A percentile compares a stretch with the other conserved stretches of the same genome.
phyloP scores from a whole-genome alignment of 1,140 invertebrate species.

The Paracyclopina nana region DNA sequence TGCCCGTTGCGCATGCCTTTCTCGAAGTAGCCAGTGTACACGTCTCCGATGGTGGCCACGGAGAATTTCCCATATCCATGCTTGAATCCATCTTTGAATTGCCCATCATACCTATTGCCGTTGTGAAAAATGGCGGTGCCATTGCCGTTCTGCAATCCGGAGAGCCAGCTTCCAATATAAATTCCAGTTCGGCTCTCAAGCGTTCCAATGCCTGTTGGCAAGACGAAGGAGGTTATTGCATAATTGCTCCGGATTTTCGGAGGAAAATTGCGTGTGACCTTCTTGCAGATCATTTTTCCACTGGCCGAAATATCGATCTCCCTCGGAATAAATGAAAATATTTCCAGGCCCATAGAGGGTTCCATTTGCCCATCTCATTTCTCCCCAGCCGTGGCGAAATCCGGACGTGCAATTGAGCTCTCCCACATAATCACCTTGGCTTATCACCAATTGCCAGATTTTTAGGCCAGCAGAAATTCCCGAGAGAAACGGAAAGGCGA shows the following conservation, averaged over 20 bases:
- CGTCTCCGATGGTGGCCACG: not conserved
- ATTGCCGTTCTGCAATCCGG: conserved; percentile 11
- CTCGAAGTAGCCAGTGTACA: not conserved
- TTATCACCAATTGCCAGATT: too few relatives aligned
- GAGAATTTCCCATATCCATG: not conserved
- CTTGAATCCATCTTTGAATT: conserved; percentile 10
- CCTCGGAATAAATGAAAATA: not conserved
- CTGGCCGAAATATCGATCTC: not conserved
- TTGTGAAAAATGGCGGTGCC: conserved; percentile 9
- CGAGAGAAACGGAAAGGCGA: too few relatives aligned
- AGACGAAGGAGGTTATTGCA: not conserved
- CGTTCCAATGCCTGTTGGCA: not conserved
- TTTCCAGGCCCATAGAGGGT: not conserved
- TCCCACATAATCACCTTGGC: too few relatives aligned
- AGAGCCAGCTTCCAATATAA: not conserved
- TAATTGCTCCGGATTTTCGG: not conserved
- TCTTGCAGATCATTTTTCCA: not conserved
- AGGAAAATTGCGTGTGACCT: not conserved
- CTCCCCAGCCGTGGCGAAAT: not conserved
- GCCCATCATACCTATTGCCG: conserved; percentile 8
- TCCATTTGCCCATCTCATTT: not conserved
- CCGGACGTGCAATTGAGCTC: not conserved
- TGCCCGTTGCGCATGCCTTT: not conserved
- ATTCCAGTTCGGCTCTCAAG: not conserved
- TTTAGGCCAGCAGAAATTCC: too few relatives aligned